phyloP scores from a whole-genome alignment of 2,888 invertebrate species.

The Ganaspis brasiliensis region DNA sequence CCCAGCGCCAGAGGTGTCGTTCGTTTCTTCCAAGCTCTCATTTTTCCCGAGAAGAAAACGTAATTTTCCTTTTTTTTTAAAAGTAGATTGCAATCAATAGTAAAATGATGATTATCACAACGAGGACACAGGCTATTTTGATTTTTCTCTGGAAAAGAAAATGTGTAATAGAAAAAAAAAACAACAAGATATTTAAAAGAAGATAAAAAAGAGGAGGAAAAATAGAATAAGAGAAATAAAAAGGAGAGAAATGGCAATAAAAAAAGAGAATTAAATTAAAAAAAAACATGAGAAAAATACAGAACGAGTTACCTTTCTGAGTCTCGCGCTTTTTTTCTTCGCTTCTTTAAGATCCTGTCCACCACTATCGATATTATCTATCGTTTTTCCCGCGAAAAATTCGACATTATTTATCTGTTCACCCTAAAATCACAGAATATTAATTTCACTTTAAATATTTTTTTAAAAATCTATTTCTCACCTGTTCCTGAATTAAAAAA shows the following conservation, averaged over 20 bases:
- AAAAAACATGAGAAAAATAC: not conserved
- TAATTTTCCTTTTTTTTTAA: conserved; percentile 56
- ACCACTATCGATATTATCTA: conserved; percentile 83
- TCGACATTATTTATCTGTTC: conserved; percentile 86
- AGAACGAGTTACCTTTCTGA: conserved; percentile 81
- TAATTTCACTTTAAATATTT: no score
- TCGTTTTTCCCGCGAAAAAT: conserved; percentile 85
- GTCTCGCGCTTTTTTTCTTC: conserved; percentile 80
- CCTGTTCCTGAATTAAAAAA: conserved; percentile 89
- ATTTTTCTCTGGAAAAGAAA: conserved; percentile 77
- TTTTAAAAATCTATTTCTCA: no score
- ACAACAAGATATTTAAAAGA: not conserved
- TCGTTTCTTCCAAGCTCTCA: conserved; percentile 78
- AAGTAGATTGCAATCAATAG: conserved; percentile 58
- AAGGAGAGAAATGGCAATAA: conserved; percentile 10
- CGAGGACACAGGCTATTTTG: conserved; percentile 73
- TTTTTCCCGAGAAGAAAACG: conserved; percentile 58
- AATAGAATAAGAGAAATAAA: conserved; percentile 65
- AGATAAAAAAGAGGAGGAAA: not conserved
- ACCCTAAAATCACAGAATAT: conserved; percentile 81
- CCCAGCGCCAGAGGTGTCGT: conserved; percentile 84
- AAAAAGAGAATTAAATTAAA: not conserved
- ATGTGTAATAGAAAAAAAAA: not conserved
- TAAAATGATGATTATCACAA: conserved; percentile 73
- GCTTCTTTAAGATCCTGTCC: conserved; percentile 82